Conservation (phyloP, 2,113 vertebrate species). For the Scophthalmus maximus region DNA sequence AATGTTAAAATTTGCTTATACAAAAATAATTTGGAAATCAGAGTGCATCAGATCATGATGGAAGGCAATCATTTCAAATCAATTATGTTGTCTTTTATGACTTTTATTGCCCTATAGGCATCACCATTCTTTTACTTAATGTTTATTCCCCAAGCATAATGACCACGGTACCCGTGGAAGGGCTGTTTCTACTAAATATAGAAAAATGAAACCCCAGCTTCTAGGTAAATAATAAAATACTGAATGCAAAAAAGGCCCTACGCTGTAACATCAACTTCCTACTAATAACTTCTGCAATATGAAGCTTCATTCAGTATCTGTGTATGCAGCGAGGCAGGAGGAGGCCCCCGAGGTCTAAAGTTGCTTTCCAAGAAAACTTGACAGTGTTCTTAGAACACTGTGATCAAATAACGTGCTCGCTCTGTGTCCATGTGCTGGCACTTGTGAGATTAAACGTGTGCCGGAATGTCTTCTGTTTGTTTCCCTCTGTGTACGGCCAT, state of each 20-base stretch:
- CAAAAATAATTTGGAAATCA: too few relatives aligned
- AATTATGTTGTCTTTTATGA: too few relatives aligned
- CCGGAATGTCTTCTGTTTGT: background rate
- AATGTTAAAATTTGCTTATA: too few relatives aligned
- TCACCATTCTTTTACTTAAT: too few relatives aligned
- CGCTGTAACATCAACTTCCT: background rate
- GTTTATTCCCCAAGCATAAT: too few relatives aligned
- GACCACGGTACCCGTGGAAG: background rate
- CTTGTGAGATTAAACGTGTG: background rate
- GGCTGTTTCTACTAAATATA: background rate
- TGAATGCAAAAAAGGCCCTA: background rate
- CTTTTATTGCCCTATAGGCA: too few relatives aligned
- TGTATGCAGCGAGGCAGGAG: background rate
- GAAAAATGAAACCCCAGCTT: background rate
- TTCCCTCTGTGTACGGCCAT: background rate
- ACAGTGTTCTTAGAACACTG: background rate
- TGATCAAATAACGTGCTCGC: background rate
- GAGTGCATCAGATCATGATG: too few relatives aligned
- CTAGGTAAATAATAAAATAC: too few relatives aligned
- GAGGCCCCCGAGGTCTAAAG: background rate
- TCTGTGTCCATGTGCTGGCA: background rate
- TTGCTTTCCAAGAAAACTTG: conserved; percentile 28
- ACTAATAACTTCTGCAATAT: background rate
- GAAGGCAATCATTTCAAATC: too few relatives aligned
- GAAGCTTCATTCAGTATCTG: background rate